Evolutionary conservation across 2,113 vertebrate genomes (phyloP), one percentile per base, ranked within the genome.

Genomic region (Podarcis cretensis): DNA sequence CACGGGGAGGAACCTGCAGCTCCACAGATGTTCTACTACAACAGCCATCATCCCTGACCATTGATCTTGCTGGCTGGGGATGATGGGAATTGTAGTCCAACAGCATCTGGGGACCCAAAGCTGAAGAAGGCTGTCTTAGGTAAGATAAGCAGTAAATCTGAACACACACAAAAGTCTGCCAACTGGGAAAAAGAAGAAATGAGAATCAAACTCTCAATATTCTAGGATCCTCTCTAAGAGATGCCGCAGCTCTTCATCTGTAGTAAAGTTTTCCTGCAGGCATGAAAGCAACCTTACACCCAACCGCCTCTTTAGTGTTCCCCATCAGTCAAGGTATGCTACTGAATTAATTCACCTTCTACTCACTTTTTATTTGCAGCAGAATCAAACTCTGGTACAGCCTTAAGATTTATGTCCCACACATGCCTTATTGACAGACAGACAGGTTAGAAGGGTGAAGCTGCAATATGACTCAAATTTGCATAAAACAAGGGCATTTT

Each of bases 401-500:
- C 92, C 86, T 79, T 43, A 81, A 81, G 89, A 93, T 95, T 92
- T 93, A 84, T 88, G 85, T 79, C 93, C 77, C 48, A 9, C 3
- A 0, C 82, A 71, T 88, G 87, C 43, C 77, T 91, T 89, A 91
- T 2, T 94, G 94, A 95, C 88, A 92, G 94, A 90, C 92, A 94
- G 91, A 0, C 0, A 86, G 92, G 93, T 57, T 92, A 93, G 86
- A 90, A 94, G 93, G 92, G 94, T 92, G 94, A 89, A 90, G 88
- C 90, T 91, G 90, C 91, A 94, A 79, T 93, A 95, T 93, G 91
- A 89, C 89, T 81, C 83, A 68, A 63, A 95, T 95, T 93, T 94
- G 92, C 95, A 96, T 94, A 91, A 94, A 95, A 93, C 91, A 94
- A 95, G 94, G 91, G 63, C 87, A 92, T 93, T 94, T 91, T 86